phyloP scores from a whole-genome alignment of 2,113 vertebrate species.

The Ictalurus punctatus region DNA sequence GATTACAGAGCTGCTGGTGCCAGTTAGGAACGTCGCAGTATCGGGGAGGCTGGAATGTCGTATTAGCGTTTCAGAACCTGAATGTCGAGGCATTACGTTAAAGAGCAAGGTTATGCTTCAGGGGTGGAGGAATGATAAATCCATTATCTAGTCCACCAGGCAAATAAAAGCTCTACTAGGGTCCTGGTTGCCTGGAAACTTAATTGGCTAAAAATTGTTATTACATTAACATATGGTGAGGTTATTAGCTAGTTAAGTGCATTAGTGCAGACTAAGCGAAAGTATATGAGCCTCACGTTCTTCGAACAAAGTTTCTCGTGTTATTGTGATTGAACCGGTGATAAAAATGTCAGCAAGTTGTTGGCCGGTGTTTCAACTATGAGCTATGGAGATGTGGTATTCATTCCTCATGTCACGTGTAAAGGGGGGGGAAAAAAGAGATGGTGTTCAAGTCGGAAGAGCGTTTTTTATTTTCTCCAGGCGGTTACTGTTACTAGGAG shows the following conservation, averaged over 20 bases:
- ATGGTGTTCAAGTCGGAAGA: not conserved
- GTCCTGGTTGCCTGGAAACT: constrained; percentile 6
- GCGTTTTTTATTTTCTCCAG: not conserved
- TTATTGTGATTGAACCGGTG: not conserved
- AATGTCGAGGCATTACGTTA: not conserved
- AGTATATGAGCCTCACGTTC: not conserved
- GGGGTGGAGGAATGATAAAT: not conserved
- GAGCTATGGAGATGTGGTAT: not conserved
- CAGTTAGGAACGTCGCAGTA: not conserved
- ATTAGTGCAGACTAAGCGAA: not conserved
- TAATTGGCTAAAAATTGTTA: not conserved
- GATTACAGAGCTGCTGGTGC: constrained; percentile 12
- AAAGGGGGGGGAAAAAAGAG: not conserved
- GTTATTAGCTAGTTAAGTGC: not conserved
- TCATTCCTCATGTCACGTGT: not conserved
- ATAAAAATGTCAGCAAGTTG: not conserved
- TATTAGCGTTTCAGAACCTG: not conserved
- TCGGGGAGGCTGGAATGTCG: constrained; percentile 8
- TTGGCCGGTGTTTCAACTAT: not conserved
- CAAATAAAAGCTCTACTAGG: not conserved
- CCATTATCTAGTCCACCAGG: not conserved
- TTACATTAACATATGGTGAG: not conserved
- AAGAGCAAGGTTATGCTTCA: not conserved
- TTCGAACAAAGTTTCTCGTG: not conserved
- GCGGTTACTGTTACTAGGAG: not conserved